Conservation (phyloP, 2,888 invertebrate genomes). For the Anagyrus pseudococci region DNA sequence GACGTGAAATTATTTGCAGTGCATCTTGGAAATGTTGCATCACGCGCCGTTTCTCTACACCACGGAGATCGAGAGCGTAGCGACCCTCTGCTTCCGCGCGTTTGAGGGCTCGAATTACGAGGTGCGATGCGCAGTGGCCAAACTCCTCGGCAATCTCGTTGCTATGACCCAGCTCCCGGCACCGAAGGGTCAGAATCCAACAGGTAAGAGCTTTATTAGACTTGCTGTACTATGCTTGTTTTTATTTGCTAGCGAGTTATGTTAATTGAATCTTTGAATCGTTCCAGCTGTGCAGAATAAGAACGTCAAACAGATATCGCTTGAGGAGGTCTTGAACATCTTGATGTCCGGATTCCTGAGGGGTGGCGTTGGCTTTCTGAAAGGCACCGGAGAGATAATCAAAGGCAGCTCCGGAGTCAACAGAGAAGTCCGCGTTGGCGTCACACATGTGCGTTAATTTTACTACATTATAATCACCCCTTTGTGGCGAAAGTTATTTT, state of each 20-base stretch:
- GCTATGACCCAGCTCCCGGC: constrained; percentile 81
- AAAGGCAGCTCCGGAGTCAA: constrained; percentile 93
- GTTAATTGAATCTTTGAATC: constrained; percentile 11
- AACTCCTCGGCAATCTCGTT: constrained; percentile 85
- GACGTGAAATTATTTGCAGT: constrained; percentile 64
- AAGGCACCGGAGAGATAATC: constrained; percentile 93
- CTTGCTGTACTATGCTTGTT: not conserved
- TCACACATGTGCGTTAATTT: constrained; percentile 83
- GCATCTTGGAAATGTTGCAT: constrained; percentile 87
- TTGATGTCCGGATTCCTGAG: constrained; percentile 93
- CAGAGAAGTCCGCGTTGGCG: constrained; percentile 94
- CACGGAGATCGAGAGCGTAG: constrained; percentile 89
- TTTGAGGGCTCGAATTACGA: constrained; percentile 93
- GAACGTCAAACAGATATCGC: constrained; percentile 73
- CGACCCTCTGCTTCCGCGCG: constrained; percentile 89
- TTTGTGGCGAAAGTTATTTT: no score
- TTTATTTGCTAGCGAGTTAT: not conserved
- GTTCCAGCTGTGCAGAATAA: constrained; percentile 68
- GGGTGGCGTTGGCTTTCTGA: constrained; percentile 92
- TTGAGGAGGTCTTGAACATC: constrained; percentile 91
- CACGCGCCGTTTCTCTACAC: constrained; percentile 86
- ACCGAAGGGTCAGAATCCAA: constrained; percentile 64
- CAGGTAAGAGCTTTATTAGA: constrained; percentile 51
- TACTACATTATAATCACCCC: no score
- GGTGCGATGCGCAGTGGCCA: constrained; percentile 89